Percentiles rank a stretch among this genome's conserved stretches.
These are phyloP conservation scores for Dicranocentrus wangi DNA, from an alignment of 2,888 invertebrate species.

Conservation along the genomic window DNA sequence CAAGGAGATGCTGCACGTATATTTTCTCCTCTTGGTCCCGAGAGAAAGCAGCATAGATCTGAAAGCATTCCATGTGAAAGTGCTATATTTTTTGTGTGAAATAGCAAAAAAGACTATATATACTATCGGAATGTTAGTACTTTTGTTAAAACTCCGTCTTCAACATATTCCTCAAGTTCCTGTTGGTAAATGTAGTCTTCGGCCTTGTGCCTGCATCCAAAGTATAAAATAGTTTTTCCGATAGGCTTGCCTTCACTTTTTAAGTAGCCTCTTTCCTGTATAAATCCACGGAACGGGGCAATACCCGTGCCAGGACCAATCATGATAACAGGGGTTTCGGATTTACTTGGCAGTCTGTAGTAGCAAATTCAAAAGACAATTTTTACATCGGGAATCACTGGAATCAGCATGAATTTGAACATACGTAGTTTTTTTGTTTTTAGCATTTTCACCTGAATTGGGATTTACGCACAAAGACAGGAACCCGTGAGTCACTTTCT, in stretches of 20 bases:
- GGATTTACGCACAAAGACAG: slow-evolving; percentile 96
- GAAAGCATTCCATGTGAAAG: too few relatives aligned
- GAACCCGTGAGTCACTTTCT: slow-evolving; percentile 78
- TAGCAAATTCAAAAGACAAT: too few relatives aligned
- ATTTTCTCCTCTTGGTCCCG: slow-evolving; percentile 89
- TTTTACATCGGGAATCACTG: too few relatives aligned
- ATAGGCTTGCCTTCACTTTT: slow-evolving; percentile 87
- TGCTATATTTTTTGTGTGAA: too few relatives aligned
- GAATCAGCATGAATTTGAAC: too few relatives aligned
- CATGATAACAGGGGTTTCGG: slow-evolving; percentile 95
- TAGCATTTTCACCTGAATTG: slow-evolving; percentile 89
- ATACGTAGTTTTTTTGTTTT: too few relatives aligned
- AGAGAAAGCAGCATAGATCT: slow-evolving; percentile 90
- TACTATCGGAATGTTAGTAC: too few relatives aligned
- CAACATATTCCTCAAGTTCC: slow-evolving; percentile 87
- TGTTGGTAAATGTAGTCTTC: slow-evolving; percentile 96
- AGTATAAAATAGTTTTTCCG: slow-evolving; percentile 95
- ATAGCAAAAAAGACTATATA: too few relatives aligned
- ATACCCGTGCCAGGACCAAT: slow-evolving; percentile 98
- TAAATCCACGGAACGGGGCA: slow-evolving; percentile 98
- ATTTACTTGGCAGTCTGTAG: slow-evolving; percentile 88
- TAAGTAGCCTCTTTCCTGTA: slow-evolving; percentile 90
- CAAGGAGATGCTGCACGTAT: slow-evolving; percentile 92
- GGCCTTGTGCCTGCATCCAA: slow-evolving; percentile 91
- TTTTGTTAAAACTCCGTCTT: slow-evolving; percentile 82